These are phyloP conservation scores for Megalopta genalis DNA, from an alignment of 1,140 invertebrate species.

Conservation along the genomic window DNA sequence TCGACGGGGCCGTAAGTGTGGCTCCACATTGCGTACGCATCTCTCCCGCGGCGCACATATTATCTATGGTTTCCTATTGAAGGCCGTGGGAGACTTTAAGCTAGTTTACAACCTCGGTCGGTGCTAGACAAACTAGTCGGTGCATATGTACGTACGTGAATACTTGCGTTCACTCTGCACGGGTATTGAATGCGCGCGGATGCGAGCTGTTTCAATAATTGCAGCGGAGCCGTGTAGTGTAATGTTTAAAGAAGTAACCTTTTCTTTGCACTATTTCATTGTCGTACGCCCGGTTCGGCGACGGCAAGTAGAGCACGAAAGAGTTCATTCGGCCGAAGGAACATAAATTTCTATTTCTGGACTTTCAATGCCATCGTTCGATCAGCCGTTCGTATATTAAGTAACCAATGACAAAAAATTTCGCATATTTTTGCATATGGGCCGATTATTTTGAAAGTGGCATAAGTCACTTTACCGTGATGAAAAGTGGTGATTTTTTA, in stretches of 20 bases:
- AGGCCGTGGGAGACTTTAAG: conserved; percentile 70
- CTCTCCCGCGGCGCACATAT: conserved; percentile 54
- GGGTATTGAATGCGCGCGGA: conserved; percentile 45
- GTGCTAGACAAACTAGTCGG: conserved; percentile 28
- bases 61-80: conserved; percentile 45
- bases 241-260: background rate
- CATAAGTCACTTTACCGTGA: too few species aligned
- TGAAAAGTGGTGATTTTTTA: too few species aligned
- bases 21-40: conserved; percentile 56
- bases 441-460: too few species aligned
- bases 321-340: too few species aligned
- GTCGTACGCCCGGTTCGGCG: background rate
- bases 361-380: too few species aligned
- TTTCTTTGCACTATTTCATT: background rate
- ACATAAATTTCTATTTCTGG: too few species aligned
- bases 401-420: too few species aligned
- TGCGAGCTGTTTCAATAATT: conserved; percentile 62
- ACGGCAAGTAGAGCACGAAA: too few species aligned
- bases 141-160: conserved; percentile 54
- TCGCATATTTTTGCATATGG: too few species aligned
- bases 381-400: too few species aligned
- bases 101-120: conserved; percentile 33
- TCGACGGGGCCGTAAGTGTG: conserved; percentile 67
- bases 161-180: conserved; percentile 60
- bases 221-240: conserved; percentile 7